A percentile compares a stretch with the other conserved stretches of the same genome.
Evolutionary conservation across 2,888 invertebrate genomes (phyloP).

Genomic region (Cotesia congregata): DNA sequence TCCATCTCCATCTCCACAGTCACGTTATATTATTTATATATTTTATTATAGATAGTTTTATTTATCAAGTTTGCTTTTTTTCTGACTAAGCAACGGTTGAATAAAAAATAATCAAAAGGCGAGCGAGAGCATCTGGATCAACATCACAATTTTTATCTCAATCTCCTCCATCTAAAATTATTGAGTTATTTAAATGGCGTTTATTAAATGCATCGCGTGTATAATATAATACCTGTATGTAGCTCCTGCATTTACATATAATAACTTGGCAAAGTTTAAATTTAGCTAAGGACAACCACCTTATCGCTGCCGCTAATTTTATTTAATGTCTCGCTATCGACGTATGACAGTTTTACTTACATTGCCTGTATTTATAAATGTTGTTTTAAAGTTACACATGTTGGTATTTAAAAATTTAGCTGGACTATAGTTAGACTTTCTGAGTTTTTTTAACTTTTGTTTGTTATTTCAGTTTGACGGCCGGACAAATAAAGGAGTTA

Average conservation of each 20-base stretch:
- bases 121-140: too few relatives aligned
- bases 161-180: not conserved
- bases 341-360: not conserved
- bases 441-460: conserved; percentile 22
- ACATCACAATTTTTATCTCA: too few relatives aligned
- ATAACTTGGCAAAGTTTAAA: not conserved
- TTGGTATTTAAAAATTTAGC: not conserved
- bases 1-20: not conserved
- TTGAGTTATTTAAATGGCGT: not conserved
- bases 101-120: not conserved
- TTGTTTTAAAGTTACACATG: not conserved
- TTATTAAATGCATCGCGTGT: not conserved
- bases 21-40: too few relatives aligned
- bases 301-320: not conserved
- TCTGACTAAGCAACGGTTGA: not conserved
- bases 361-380: too few relatives aligned
- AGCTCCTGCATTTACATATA: not conserved
- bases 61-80: not conserved
- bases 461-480: conserved; percentile 80
- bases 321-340: not conserved
- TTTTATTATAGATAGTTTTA: not conserved
- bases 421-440: not conserved
- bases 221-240: not conserved
- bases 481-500: conserved; percentile 79
- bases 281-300: not conserved